Evolutionary conservation across 2,888 invertebrate species (phyloP).

Genomic region (Malacosoma neustria): DNA sequence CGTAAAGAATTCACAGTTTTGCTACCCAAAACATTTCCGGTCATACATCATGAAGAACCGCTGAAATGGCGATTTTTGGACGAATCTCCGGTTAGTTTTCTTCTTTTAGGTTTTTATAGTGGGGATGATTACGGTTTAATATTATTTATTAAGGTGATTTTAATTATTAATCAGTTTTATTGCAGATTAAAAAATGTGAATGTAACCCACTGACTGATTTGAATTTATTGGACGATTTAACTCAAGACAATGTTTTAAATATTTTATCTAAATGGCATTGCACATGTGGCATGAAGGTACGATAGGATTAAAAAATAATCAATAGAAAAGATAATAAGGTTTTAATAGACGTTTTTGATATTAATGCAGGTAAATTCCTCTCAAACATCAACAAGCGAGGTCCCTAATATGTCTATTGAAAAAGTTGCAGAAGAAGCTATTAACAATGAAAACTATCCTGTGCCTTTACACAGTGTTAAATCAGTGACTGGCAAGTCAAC

Average conservation of each 20-base stretch:
- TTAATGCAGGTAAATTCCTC: conserved; percentile 47
- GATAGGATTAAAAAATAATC: not conserved
- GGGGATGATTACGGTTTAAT: no score
- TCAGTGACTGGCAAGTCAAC: conserved; percentile 12
- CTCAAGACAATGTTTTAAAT: conserved; percentile 54
- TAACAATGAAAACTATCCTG: conserved; percentile 26
- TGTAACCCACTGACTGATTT: conserved; percentile 56
- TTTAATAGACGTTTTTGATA: no score
- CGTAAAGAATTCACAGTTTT: conserved; percentile 49
- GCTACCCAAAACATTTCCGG: conserved; percentile 46
- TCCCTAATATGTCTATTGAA: conserved; percentile 34
- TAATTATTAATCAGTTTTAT: no score
- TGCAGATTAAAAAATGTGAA: conserved; percentile 61
- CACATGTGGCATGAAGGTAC: conserved; percentile 58
- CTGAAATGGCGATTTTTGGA: conserved; percentile 52
- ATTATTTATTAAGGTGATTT: no score
- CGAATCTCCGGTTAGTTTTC: conserved; percentile 39
- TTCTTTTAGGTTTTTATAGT: conserved; percentile 1
- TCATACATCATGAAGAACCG: conserved; percentile 36
- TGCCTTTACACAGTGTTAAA: conserved; percentile 39
- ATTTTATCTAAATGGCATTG: conserved; percentile 65
- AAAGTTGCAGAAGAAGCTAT: conserved; percentile 26
- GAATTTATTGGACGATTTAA: conserved; percentile 48
- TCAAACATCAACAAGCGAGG: conserved; percentile 52
- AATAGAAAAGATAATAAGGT: no score